Evolutionary conservation across 2,797 vertebrate species (phyloP), one percentile per base, ranked within the genome.

Genomic region (Myotis planiceps): DNA sequence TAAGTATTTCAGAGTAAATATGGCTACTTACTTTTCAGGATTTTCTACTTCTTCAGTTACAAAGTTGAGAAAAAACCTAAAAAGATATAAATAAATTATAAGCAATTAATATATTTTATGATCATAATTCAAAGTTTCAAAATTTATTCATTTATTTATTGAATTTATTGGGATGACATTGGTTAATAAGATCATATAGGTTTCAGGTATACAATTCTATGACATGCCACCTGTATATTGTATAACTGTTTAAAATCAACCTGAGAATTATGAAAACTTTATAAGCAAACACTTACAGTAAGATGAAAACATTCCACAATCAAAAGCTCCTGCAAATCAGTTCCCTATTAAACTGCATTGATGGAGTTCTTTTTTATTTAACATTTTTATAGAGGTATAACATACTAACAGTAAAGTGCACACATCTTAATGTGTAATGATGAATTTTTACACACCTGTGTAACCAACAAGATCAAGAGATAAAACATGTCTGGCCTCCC

Each of bases 41-140:
- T 99, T 99, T 49, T 99, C 99, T 7, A 99, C 99, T 98, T 99
- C 99, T 98, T 99, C 99, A 1, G 99, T 99, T 75, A 99, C 99
- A 98, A 99, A 99, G 98, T 99, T 99, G 96, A 99, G 98, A 97
- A 99, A 99, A 98, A 99, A 99, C 99, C 99, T 99, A 97, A 95
- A 97, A 90, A 96, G 2, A 98, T 39, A 93, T 93, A 91, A 96
- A 3, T 34, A 0, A 58, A 88, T 92, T 78, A 23, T 0, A 94
- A 96, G 72, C 4, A 5, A 39, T 92, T 76, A 53, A 47, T 68
- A 78, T 3, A 51, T 83, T 95, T 95, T 74, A 16, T 34, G 16
- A 80, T 16, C 88, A 7, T 10, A 88, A 32, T 65, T 5, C 79
- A 92, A 92, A 68, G 7, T 72, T 42, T 91, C 51, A 75, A 76